Evolutionary conservation across 2,113 vertebrate genomes (phyloP), one percentile per base, ranked within the genome.

Genomic region (Xyliphius kryptos): DNA sequence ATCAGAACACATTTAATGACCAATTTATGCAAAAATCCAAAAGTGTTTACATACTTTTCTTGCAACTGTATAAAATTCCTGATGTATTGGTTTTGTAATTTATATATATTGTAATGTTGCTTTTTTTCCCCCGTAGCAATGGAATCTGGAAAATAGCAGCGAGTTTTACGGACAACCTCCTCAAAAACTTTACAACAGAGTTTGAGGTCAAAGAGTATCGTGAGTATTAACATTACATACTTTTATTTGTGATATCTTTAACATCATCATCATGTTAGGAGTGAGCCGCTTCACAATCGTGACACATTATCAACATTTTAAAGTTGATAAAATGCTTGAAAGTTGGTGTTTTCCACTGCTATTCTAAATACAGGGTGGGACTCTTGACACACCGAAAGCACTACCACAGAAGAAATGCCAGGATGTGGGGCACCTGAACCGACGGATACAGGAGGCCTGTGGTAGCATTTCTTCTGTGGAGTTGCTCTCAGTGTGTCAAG

Each of bases 191-290:
- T 68, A 67, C 60, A 26, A 54, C 80, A 22, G 73, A 82, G 2
- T 87, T 88, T 41, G 83, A 88, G 48, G 82, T 88, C 32, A 88
- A 83, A 75, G 85, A 87, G 74, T 85, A 88, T 19, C 82, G 85
- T 86, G 41, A 68, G 76, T 57, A 37, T 13, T 56, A 32, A 32
- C 26, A 32, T 10, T 38, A 19, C n/a, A 22, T 38, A 36, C 2
- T 3, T 3, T 8, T 46, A 46, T 2, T 22, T 11, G 12, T 41
- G 15, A 8, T 40, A 56, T 47, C 9, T 7, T 47, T 9, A 17
- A 8, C 10, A 17, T 47, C 10, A 10, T 47, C 10, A 47, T 19
- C 17, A 48, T 48, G n/a, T n/a, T n/a, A n/a, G n/a, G n/a, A n/a
- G n/a, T n/a, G n/a, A 1, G 26, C 26, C 4, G 26, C 2, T 32